These are phyloP conservation scores for Luscinia luscinia DNA, from an alignment of 2,797 vertebrate species.

Conservation along the genomic window DNA sequence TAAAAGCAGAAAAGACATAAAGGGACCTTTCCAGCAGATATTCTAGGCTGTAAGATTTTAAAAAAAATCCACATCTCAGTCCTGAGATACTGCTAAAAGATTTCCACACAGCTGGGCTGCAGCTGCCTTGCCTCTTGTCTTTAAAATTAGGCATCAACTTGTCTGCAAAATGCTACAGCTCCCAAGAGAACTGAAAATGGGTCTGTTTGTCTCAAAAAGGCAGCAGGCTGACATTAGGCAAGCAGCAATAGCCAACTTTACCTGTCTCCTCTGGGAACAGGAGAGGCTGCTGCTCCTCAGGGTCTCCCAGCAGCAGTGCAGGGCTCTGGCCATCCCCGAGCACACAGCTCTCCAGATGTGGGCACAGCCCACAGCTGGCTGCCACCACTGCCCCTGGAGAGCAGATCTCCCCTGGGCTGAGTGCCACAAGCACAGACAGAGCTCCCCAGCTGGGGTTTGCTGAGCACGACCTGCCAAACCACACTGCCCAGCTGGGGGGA, in stretches of 20 bases:
- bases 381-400: rapidly evolving
- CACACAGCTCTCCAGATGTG: rapidly evolving
- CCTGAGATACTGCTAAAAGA: background rate
- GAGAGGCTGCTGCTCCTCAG: background rate
- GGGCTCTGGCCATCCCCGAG: background rate
- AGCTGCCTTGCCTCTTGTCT: background rate
- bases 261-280: background rate
- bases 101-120: background rate
- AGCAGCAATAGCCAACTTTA: background rate
- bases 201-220: background rate
- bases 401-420: rapidly evolving
- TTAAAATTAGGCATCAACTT: background rate
- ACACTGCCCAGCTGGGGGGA: rapidly evolving
- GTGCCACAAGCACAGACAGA: background rate
- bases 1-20: background rate
- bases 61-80: background rate
- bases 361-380: rapidly evolving
- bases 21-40: background rate
- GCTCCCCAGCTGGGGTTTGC: background rate
- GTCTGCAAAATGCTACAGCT: background rate
- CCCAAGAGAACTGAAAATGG: background rate
- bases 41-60: background rate
- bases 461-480: background rate
- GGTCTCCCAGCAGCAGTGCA: background rate
- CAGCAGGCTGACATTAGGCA: background rate